A percentile compares a stretch with the other conserved stretches of the same genome.
Conservation (phyloP, 2,797 vertebrate genomes). For the Passerculus sandwichensis region DNA sequence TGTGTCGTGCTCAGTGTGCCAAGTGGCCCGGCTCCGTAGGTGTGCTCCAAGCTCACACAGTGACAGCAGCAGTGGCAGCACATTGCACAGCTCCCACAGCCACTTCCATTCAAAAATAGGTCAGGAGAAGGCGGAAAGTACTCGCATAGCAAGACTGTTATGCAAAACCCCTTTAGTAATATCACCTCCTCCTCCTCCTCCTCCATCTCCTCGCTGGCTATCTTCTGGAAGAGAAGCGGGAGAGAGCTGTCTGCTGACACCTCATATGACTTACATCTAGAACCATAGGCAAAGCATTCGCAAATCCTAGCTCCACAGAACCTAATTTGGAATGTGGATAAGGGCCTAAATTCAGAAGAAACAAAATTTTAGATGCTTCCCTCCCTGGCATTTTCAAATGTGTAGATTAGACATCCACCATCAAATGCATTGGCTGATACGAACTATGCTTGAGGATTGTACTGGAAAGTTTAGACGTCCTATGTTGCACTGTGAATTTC, state of each 20-base stretch:
- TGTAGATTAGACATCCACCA: neutral
- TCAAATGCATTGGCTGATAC: neutral
- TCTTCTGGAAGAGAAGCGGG: constrained; percentile 19
- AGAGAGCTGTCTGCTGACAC: constrained; percentile 48
- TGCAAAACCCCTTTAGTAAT: constrained; percentile 47
- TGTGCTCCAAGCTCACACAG: neutral
- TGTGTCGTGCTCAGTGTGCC: accelerated
- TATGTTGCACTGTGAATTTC: neutral
- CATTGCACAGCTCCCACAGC: neutral
- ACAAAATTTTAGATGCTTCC: neutral
- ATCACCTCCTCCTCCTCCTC: constrained; percentile 29
- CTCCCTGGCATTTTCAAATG: constrained; percentile 20
- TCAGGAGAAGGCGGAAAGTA: constrained; percentile 62
- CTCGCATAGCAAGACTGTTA: constrained; percentile 39
- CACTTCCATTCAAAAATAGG: neutral
- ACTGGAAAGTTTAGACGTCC: neutral
- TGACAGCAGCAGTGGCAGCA: neutral
- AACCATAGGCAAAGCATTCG: neutral
- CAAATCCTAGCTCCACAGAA: neutral
- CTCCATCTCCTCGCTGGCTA: neutral
- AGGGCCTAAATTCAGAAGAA: constrained; percentile 1
- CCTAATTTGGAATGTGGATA: neutral
- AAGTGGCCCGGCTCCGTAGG: neutral
- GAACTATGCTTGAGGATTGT: neutral
- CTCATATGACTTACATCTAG: neutral